A percentile compares a stretch with the other conserved stretches of the same genome.
Conservation (phyloP, 2,888 invertebrate genomes). For the Tinea trinotella region DNA sequence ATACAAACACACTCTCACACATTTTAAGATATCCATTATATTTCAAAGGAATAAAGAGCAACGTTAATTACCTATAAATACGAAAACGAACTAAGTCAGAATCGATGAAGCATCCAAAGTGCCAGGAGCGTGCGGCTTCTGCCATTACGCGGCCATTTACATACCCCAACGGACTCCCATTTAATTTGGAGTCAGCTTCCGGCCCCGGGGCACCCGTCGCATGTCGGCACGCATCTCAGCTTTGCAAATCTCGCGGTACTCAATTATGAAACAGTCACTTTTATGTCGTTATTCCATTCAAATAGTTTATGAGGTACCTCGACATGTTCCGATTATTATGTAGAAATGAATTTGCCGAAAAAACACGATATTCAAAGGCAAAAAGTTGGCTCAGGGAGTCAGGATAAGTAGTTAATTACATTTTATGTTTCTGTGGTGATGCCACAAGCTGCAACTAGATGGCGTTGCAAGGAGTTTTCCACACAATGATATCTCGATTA, state of each 20-base stretch:
- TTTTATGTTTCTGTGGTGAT: too few relatives aligned
- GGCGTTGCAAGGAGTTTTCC: too few relatives aligned
- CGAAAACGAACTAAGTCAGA: not conserved
- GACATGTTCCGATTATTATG: too few relatives aligned
- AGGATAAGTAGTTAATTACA: too few relatives aligned
- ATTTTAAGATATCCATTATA: too few relatives aligned
- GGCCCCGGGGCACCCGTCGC: constrained; percentile 40
- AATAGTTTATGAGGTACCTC: not conserved
- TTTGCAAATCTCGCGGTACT: constrained; percentile 6
- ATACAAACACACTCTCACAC: too few relatives aligned
- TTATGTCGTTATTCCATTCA: not conserved
- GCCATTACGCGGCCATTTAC: constrained; percentile 49
- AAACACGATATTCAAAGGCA: too few relatives aligned
- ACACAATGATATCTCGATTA: too few relatives aligned
- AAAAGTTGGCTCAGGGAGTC: too few relatives aligned
- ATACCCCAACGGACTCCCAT: constrained; percentile 35
- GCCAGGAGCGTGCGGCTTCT: constrained; percentile 30
- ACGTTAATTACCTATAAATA: constrained; percentile 1
- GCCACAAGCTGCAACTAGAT: too few relatives aligned
- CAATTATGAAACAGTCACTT: constrained; percentile 11
- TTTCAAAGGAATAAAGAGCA: not conserved
- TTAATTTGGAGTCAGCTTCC: constrained; percentile 49
- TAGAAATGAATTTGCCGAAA: too few relatives aligned
- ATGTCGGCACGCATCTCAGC: constrained; percentile 19
- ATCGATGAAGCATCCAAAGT: not conserved